Conservation (phyloP, 2,113 vertebrate species). For the Lycaon pictus region DNA sequence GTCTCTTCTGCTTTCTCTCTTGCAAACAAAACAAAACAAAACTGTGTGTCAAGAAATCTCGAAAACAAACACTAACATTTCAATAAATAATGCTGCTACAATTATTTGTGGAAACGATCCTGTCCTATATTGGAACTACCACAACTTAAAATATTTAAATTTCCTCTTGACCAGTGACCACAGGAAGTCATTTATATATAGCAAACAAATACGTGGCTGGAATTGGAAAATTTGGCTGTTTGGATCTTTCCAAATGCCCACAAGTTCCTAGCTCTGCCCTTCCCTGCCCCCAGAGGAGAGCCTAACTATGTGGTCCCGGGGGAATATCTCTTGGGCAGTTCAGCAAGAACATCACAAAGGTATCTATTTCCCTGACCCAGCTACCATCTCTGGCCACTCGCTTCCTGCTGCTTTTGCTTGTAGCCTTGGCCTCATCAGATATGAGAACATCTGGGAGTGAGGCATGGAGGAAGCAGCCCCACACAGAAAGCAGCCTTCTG, state of each 20-base stretch:
- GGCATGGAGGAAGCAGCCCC: constrained; percentile 44
- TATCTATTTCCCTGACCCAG: background rate
- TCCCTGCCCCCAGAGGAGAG: background rate
- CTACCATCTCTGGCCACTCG: background rate
- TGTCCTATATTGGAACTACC: background rate
- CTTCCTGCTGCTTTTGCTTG: background rate
- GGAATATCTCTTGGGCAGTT: background rate
- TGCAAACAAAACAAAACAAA: background rate
- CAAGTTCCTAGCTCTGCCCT: background rate
- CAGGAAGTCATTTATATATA: background rate
- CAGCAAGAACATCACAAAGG: background rate
- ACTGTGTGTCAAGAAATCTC: constrained; percentile 19
- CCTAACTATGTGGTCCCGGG: background rate
- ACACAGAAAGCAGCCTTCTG: constrained; percentile 57
- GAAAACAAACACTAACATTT: background rate
- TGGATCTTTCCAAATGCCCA: background rate
- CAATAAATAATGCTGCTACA: background rate
- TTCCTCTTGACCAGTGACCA: background rate
- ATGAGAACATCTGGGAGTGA: constrained; percentile 7
- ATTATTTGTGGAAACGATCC: background rate
- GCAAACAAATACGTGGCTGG: background rate
- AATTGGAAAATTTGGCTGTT: background rate
- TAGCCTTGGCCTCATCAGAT: background rate
- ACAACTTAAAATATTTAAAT: background rate
- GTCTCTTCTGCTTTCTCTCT: background rate